These are phyloP conservation scores for Prunella himalayana DNA, from an alignment of 2,113 vertebrate species.

Conservation along the genomic window DNA sequence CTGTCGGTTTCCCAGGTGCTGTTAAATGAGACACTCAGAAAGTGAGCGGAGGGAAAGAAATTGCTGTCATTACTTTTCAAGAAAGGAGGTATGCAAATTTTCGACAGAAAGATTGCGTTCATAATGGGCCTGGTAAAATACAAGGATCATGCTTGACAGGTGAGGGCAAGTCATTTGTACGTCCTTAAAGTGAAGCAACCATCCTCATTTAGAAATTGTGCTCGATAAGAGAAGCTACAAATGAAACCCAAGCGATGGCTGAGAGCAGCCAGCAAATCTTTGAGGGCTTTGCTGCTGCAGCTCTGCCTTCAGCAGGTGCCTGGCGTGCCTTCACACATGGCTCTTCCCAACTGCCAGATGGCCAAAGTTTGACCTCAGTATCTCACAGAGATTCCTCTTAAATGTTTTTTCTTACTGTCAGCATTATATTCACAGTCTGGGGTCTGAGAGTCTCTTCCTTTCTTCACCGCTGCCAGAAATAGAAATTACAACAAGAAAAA, in stretches of 20 bases:
- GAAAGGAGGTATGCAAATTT: constrained; percentile 97
- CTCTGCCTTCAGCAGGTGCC: constrained; percentile 49
- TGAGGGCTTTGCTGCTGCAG: constrained; percentile 4
- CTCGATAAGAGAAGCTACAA: constrained; percentile 71
- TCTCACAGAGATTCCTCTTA: background rate
- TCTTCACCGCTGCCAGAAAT: background rate
- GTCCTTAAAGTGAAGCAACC: constrained; percentile 79
- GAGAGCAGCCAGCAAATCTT: background rate
- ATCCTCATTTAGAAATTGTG: constrained; percentile 76
- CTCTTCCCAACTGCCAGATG: constrained; percentile 41
- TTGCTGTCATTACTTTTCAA: constrained; percentile 95
- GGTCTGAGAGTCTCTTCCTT: background rate
- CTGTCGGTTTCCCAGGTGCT: constrained; percentile 97
- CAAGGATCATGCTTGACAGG: constrained; percentile 89
- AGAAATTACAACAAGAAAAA: background rate
- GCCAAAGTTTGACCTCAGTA: constrained; percentile 32
- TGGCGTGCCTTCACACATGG: background rate
- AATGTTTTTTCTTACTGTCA: background rate
- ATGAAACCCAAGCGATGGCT: constrained; percentile 63
- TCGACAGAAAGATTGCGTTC: constrained; percentile 88
- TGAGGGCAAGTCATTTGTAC: constrained; percentile 86
- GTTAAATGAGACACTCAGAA: constrained; percentile 95
- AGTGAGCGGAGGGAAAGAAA: constrained; percentile 85
- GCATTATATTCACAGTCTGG: background rate
- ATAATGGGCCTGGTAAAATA: constrained; percentile 91